Evolutionary conservation across 1,140 invertebrate genomes (phyloP).

Genomic region (Asobara japonica): DNA sequence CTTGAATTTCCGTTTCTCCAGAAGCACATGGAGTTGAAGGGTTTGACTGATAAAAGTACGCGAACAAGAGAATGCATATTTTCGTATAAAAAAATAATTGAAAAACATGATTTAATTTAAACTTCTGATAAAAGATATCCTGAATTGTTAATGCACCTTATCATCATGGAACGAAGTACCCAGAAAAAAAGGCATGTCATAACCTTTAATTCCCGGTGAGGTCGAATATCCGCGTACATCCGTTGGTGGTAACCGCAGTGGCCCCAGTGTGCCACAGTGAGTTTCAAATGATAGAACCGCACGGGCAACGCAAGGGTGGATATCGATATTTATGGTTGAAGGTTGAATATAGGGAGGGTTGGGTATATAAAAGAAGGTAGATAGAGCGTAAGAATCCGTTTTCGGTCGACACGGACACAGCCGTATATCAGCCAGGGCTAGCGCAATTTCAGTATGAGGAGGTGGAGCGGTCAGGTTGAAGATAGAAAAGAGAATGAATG

Average conservation of each 20-base stretch:
- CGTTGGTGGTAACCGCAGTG: not conserved
- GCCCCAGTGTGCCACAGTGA: not conserved
- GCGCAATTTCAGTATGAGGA: constrained; percentile 36
- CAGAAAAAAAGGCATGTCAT: not conserved
- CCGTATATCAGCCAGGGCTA: constrained; percentile 29
- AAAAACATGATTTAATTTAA: not conserved
- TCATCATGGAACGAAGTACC: not conserved
- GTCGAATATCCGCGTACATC: not conserved
- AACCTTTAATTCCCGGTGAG: not conserved
- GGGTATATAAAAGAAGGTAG: constrained; percentile 20
- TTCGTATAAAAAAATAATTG: not conserved
- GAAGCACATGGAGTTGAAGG: not conserved
- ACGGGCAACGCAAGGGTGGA: constrained; percentile 3
- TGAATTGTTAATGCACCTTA: not conserved
- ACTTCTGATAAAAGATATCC: not conserved
- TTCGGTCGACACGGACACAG: constrained; percentile 31
- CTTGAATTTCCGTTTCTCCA: not conserved
- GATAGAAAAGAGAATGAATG: constrained; percentile 22
- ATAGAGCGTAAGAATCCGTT: constrained; percentile 32
- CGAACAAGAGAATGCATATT: not conserved
- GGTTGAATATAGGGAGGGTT: constrained; percentile 14
- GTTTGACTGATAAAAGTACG: not conserved
- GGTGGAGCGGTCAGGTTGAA: constrained; percentile 28
- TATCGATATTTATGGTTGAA: constrained; percentile 34
- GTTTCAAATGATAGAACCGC: constrained; percentile 2